phyloP scores from a whole-genome alignment of 2,797 vertebrate species.

The Syngnathus acus region DNA sequence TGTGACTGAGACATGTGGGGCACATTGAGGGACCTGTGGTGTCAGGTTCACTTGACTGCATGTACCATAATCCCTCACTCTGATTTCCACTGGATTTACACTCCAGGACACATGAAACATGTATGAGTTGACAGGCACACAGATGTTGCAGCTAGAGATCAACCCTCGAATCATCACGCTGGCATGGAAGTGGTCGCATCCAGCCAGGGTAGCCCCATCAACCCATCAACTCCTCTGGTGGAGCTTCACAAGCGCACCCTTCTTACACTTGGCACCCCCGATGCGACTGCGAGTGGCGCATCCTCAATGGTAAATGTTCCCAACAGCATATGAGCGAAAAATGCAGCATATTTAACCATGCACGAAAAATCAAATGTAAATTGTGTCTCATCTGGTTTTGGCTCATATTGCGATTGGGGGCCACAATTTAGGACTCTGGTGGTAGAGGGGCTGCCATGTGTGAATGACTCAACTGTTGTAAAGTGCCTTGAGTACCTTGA shows the following conservation, averaged over 20 bases:
- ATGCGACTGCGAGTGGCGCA: conserved; percentile 31
- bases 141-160: conserved; percentile 12
- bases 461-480: no score
- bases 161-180: conserved; percentile 6
- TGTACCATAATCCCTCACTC: not conserved
- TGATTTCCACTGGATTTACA: not conserved
- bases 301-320: conserved; percentile 43
- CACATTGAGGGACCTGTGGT: conserved; percentile 8
- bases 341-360: not conserved
- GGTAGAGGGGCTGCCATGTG: no score
- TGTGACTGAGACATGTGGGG: conserved; percentile 41
- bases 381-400: no score
- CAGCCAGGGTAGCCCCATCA: conserved; percentile 65
- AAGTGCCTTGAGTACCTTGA: no score
- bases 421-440: no score
- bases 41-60: conserved; percentile 1
- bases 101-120: not conserved
- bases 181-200: conserved; percentile 49
- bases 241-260: conserved; percentile 4
- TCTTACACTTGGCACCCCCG: not conserved
- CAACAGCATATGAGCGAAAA: not conserved
- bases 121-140: conserved; percentile 35
- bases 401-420: no score
- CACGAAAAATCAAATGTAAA: not conserved
- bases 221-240: conserved; percentile 14